Base-by-base conservation (phyloP, 1,140 invertebrate genomes). In the Sminthurinus signatus region DNA sequence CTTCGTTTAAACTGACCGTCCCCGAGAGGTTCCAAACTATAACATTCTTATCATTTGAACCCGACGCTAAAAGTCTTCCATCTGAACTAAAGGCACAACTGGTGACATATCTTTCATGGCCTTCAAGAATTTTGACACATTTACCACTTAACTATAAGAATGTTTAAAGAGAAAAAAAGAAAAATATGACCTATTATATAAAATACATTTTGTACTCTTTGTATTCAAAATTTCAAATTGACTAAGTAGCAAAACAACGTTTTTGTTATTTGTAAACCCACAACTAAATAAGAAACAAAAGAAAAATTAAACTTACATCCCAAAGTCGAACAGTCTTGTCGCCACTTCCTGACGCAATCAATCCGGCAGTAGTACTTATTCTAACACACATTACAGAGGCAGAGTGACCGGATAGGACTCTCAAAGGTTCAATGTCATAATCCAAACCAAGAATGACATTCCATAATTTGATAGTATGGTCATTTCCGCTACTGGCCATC, bases 401-500 rank as follows among this genome's bases (percentile, higher is more conserved):
- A 14, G 60, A 65, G 51, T 73, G 72, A 14, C 69, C 72, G 19
- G 66, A 19, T 2, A 72, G 51, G 4, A 60, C 58, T 52, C 70
- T 72, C 60, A 69, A 36, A 46, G 63, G 43, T 17, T 72, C 36
- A 21, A 76, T 75, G n/a, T 59, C 60, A 52, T 71, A 70, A 23
- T 74, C 70, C 8, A 72, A 57, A n/a, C 73, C 75, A 15, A 77
- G 73, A 15, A 73, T 78, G 2, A 89, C 79, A 44, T 82, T 80
- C 88, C 88, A 91, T 12, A 89, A 71, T 74, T 87, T 87, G 0
- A 89, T 81, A n/a, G 80, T 73, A 72, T 87, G 81, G 74, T 88
- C 87, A 69, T 68, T 64, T 12, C 67, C 67, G 17, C 63, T 48
- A 5, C 67, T 65, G n/a, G 65, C 72, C 69, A 71, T 71, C 10